Base-by-base conservation (phyloP, 2,113 vertebrate species). In the Camelus bactrianus region DNA sequence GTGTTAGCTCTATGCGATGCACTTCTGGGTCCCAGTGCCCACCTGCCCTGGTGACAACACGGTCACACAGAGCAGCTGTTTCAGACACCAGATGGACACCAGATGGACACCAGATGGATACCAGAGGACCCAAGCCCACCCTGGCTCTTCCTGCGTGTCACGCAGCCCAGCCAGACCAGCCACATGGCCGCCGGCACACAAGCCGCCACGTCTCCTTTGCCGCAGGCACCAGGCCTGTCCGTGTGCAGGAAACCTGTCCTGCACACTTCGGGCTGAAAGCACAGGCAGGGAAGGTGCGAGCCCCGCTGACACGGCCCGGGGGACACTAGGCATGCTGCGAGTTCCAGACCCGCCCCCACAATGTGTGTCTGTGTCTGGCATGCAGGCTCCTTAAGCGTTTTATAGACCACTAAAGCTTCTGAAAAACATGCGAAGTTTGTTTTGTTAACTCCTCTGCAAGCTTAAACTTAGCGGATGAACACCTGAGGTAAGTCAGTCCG, bases 251-350 rank as follows among this genome's bases (percentile, higher is more conserved):
- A 32, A 42, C 42, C 14, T 5, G 0, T 4, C 24, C 67, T 30
- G 6, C 32, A 0, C 0, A 11, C 1, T 8, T 42, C 62, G 32
- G 54, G 62, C 24, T 64, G 48, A 24, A 1, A 6, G n/a, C 6
- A 3, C 9, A 0, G 22, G 73, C 69, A 16, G 52, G 67, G 30
- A 4, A 46, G 62, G 81, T 58, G 3, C 3, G 2, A 35, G 38
- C 38, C 48, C 24, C 12, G 38, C 32, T 28, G 22, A 26, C 24
- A 0, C 0, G 0, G 52, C 11, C 22, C 8, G 0, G 1, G 22
- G 48, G 24, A 5, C n/a, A 13, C 83, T 5, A 3, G 38, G 20
- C 13, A 2, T 2, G 14, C 22, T 20, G 13, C 16, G 2, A 9
- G 28, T 1, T 13, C 67, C 38, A 50, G 22, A 1, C 52, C 42